Evolutionary conservation across 2,888 invertebrate genomes (phyloP).

Genomic region (Brenthis ino): DNA sequence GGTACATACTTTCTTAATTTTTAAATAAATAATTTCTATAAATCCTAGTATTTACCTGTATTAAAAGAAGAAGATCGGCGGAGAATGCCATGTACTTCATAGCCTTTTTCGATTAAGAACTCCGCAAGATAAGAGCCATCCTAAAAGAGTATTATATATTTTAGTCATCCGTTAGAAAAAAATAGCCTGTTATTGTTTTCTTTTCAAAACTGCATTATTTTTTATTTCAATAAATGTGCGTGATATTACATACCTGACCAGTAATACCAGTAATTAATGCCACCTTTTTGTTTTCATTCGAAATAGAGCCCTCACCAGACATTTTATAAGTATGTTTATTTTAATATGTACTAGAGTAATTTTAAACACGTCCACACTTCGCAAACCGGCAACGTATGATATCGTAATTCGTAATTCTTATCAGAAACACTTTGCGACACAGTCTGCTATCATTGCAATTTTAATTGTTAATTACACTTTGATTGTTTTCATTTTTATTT

Average conservation of each 20-base stretch:
- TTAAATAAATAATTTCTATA: background rate
- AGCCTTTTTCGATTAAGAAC: conserved; percentile 94
- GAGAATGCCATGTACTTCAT: conserved; percentile 97
- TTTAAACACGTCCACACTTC: conserved; percentile 46
- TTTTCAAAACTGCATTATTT: background rate
- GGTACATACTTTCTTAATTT: background rate
- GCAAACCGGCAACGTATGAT: conserved; percentile 41
- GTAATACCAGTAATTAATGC: conserved; percentile 98
- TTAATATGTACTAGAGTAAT: conserved; percentile 10
- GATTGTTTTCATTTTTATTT: background rate
- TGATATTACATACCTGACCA: conserved; percentile 89
- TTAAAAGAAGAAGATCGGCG: conserved; percentile 97
- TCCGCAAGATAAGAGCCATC: conserved; percentile 99
- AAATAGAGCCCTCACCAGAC: conserved; percentile 64
- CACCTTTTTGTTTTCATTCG: conserved; percentile 80
- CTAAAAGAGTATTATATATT: conserved; percentile 72
- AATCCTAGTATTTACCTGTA: conserved; percentile 78
- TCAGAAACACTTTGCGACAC: conserved; percentile 40
- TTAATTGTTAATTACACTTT: background rate
- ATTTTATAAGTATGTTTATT: conserved; percentile 47
- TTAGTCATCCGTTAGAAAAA: background rate
- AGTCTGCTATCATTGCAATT: conserved; percentile 12
- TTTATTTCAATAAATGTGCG: background rate
- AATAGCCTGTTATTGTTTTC: background rate
- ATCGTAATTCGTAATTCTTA: conserved; percentile 43